Conservation (phyloP, 2,113 vertebrate genomes). For the Hassar affinis region DNA sequence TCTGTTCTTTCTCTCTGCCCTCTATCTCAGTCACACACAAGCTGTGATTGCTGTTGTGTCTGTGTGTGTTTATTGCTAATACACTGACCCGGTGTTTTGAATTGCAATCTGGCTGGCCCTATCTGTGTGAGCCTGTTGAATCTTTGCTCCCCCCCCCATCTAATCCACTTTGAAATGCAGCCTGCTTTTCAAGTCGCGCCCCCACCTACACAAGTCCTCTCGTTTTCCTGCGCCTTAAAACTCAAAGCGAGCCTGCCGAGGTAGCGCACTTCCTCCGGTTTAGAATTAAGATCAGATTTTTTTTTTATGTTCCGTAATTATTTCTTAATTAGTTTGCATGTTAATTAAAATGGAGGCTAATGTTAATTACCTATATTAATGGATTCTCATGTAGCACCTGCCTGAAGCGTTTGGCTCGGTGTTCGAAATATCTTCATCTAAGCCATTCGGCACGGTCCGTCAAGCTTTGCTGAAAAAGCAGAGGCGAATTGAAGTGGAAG, state of each 20-base stretch:
- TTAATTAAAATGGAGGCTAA: constrained; percentile 97
- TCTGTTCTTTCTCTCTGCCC: background rate
- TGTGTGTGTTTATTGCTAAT: constrained; percentile 31
- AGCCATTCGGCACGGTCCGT: constrained; percentile 61
- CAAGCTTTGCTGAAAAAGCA: constrained; percentile 53
- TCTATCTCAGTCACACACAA: background rate
- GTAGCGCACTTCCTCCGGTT: constrained; percentile 50
- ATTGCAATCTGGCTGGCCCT: constrained; percentile 37
- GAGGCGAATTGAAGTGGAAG: constrained; percentile 50
- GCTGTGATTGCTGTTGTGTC: background rate
- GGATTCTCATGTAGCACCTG: constrained; percentile 94
- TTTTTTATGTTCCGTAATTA: constrained; percentile 90
- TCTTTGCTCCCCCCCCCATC: constrained; percentile 28
- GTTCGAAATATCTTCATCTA: constrained; percentile 96
- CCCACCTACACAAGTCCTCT: constrained; percentile 18
- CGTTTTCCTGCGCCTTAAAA: constrained; percentile 39
- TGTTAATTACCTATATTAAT: constrained; percentile 98
- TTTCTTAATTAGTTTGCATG: constrained; percentile 97
- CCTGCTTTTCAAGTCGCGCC: constrained; percentile 49
- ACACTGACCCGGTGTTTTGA: constrained; percentile 40
- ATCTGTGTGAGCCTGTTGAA: constrained; percentile 45
- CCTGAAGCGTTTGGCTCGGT: constrained; percentile 90
- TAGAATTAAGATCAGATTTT: constrained; percentile 87
- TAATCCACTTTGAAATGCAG: constrained; percentile 57
- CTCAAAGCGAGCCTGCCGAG: constrained; percentile 41